Evolutionary conservation across 2,113 vertebrate genomes (phyloP).

Genomic region (Paedocypris sp.): DNA sequence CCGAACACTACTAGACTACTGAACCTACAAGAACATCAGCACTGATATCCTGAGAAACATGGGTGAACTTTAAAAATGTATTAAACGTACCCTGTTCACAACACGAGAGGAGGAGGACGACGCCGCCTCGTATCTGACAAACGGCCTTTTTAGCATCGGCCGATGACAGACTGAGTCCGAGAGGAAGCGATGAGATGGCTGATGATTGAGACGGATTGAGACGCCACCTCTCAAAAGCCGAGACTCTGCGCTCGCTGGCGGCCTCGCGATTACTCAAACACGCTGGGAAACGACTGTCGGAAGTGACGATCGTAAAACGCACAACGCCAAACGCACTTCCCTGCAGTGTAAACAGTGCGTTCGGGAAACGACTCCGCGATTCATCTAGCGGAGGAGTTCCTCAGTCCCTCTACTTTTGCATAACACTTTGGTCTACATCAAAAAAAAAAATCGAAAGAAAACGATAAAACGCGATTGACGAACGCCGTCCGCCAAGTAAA

Average conservation of each 20-base stretch:
- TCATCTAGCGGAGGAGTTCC: background rate
- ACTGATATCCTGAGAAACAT: conserved; percentile 69
- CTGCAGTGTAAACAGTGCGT: background rate
- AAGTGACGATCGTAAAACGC: too few species aligned
- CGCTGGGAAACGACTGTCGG: too few species aligned
- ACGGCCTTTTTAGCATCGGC: too few species aligned
- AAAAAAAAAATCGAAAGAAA: conserved; percentile 22
- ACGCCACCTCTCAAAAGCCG: too few species aligned
- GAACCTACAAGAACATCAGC: conserved; percentile 66
- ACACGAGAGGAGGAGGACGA: conserved; percentile 26
- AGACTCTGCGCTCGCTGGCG: too few species aligned
- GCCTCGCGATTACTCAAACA: too few species aligned
- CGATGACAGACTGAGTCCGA: too few species aligned
- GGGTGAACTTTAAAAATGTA: conserved; percentile 58
- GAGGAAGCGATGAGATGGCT: too few species aligned
- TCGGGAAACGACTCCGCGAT: background rate
- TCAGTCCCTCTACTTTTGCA: conserved; percentile 44
- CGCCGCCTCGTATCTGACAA: too few species aligned
- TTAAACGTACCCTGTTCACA: conserved; percentile 96
- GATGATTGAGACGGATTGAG: too few species aligned
- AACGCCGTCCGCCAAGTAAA: background rate
- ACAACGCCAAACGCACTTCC: too few species aligned
- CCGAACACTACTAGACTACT: conserved; percentile 53
- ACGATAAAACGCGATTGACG: conserved; percentile 40
- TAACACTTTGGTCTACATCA: conserved; percentile 59